Percentiles rank a stretch among this genome's conserved stretches.
phyloP scores from a whole-genome alignment of 2,113 vertebrate species.

The Circaetus gallicus region DNA sequence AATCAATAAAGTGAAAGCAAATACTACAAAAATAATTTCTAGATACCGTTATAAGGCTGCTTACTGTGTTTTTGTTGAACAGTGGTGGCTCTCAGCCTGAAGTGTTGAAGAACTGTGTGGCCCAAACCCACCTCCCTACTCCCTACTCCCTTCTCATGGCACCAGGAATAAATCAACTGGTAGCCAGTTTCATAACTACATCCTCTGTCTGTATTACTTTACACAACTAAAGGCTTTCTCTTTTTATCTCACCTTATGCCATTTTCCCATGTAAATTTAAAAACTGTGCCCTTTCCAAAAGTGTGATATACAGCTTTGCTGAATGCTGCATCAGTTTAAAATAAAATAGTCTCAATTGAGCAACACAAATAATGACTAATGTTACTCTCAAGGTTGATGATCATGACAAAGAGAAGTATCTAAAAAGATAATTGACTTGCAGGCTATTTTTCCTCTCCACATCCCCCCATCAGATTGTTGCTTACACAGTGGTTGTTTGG shows the following conservation, averaged over 20 bases:
- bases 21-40: not conserved
- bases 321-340: not conserved
- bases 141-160: not conserved
- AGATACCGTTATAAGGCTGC: not conserved
- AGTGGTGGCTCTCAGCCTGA: not conserved
- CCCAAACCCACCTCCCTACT: not conserved
- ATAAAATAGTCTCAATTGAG: not conserved
- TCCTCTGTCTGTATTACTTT: not conserved
- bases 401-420: not conserved
- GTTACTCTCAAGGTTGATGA: not conserved
- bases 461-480: not conserved
- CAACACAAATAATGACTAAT: not conserved
- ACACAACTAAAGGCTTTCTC: not conserved
- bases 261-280: not conserved
- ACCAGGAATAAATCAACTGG: not conserved
- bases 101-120: not conserved
- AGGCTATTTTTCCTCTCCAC: not conserved
- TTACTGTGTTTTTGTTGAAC: not conserved
- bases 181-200: not conserved
- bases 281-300: not conserved
- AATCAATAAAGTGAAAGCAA: not conserved
- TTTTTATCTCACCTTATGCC: not conserved
- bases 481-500: not conserved
- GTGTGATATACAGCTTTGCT: not conserved
- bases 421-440: not conserved